Evolutionary conservation across 2,113 vertebrate genomes (phyloP), one percentile per base, ranked within the genome.

Genomic region (Larimichthys crocea): DNA sequence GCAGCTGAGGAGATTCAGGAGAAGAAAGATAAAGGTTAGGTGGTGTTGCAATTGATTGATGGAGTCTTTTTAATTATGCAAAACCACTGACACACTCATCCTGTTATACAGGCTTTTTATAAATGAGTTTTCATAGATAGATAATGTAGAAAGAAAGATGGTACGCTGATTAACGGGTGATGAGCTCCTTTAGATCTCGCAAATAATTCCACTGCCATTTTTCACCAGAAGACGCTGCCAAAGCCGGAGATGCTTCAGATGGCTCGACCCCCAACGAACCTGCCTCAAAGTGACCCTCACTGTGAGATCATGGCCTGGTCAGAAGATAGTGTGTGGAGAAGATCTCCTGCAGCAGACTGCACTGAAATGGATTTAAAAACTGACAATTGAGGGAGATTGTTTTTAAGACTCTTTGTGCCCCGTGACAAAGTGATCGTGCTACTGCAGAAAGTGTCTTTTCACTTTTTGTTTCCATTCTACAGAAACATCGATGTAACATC

Each of bases 1-100:
- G 98, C 98, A 6, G 98, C 97, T 49, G 98, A 99, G 93, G 98
- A 99, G 94, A 99, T 89, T 50, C 97, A 97, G 87, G 98, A 99
- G 79, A 98, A 97, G 94, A 99, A 97, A 88, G 97, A 98, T 76
- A 97, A 94, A 94, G 97, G 97, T 97, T 60, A 92, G 95, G 82
- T 6, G 53, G 6, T 50, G 29, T 11, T 24, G 42, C 24, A 49
- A 22, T 69, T 69, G 50, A 73, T 72, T 66, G 59, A 73, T 81
- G 22, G 20, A 57, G 40, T 46, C 14, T 70, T 74, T 40, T 88
- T 6, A 83, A 87, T 86, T 63, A 82, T 89, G 29, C 48, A 89
- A 57, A 84, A 15, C 4, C 60, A 15, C 52, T 40, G 29, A 4
- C 59, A 52, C 66, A 26, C 2, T 20, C 67, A 0, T 9, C 19